Percentiles rank a stretch among this genome's conserved stretches.
Evolutionary conservation across 2,888 invertebrate species (phyloP).

Genomic region (Caenorhabditis sp.): DNA sequence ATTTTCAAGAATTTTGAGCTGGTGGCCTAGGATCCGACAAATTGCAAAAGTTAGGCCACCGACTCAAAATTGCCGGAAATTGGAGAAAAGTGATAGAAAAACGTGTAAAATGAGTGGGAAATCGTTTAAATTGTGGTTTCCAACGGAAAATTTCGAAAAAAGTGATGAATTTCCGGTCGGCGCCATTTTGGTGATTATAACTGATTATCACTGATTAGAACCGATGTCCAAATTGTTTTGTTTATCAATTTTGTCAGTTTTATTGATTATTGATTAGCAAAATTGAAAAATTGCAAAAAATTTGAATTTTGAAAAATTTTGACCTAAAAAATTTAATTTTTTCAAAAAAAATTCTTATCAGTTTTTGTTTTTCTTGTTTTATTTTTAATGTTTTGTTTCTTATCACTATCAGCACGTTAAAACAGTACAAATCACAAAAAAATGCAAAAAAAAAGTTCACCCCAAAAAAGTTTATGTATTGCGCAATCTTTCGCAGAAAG

Average conservation of each 20-base stretch:
- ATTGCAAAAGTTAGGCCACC: constrained; percentile 4
- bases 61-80: background rate
- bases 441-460: background rate
- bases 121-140: background rate
- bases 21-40: constrained; percentile 6
- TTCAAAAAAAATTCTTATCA: too few species aligned
- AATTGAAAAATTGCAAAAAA: too few species aligned
- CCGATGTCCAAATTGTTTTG: background rate
- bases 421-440: background rate
- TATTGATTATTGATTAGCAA: too few species aligned
- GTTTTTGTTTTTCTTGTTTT: too few species aligned
- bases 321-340: too few species aligned
- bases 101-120: background rate
- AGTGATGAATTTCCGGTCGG: background rate
- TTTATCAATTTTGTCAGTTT: too few species aligned
- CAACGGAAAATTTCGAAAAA: background rate
- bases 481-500: background rate
- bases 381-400: too few species aligned
- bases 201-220: too few species aligned
- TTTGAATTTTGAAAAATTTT: too few species aligned
- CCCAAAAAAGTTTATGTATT: background rate
- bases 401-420: too few species aligned
- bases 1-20: background rate
- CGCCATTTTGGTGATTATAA: too few species aligned
- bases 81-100: background rate